Evolutionary conservation across 2,888 invertebrate genomes (phyloP), one percentile per base, ranked within the genome.

Genomic region (Chrysopilus asiliformis): DNA sequence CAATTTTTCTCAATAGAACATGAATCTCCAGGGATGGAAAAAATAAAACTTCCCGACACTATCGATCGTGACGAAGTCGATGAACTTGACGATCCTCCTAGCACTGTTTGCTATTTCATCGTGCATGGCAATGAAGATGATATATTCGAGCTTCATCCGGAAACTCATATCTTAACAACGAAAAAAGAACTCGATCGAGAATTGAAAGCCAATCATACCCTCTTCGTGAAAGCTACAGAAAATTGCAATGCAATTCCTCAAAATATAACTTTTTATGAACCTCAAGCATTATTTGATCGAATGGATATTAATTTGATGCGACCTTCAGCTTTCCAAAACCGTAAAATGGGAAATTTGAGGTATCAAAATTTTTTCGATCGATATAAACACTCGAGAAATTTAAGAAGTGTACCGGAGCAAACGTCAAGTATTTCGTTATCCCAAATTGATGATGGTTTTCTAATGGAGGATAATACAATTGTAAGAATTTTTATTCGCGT

Each of bases 31-130:
- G 77, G 79, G 1, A 63, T 70, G 4, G 84, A 83, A 56, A 70
- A 68, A 4, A 61, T 75, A 2, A 70, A 72, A 49, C 62, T 91
- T 9, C 82, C 86, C 1, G 78, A 80, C 45, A 89, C 90, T 1
- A 72, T 89, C 28, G 90, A 90, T 52, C 70, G 82, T 44, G 89
- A 89, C 54, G 86, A 81, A 50, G 74, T 85, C 13, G 86, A 85
- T 49, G 81, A 87, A 49, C 72, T 80, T 3, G 83, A 84, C 45
- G 82, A 83, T 47, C 79, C 82, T 0, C 72, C 80, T 32, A 70
- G 81, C 32, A 79, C 82, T 41, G 85, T 91, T n/a, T 95, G 93
- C 54, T 94, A 90, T 57, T 93, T 79, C 53, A 83, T 94, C 33
- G 74, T 90, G n/a, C 76, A 75, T 5, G 90, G 90, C 10, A 85